These are phyloP conservation scores for Rhea americana DNA, from an alignment of 2,113 vertebrate species.

Conservation along the genomic window DNA sequence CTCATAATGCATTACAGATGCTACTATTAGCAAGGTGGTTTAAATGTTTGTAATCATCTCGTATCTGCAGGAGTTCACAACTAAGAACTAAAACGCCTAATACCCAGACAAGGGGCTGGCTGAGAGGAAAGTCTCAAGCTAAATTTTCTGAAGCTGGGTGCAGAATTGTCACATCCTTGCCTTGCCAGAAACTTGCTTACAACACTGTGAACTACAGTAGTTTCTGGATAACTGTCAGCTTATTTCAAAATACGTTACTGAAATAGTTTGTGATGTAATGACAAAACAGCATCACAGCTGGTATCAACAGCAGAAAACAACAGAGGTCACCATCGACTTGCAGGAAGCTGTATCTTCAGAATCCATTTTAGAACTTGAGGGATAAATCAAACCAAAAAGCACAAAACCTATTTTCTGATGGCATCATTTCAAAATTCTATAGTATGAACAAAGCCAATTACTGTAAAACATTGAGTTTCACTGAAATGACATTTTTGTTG, in stretches of 20 bases:
- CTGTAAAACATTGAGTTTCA: not conserved
- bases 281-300: not conserved
- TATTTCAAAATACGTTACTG: not conserved
- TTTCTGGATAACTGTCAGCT: not conserved
- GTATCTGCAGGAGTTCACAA: not conserved
- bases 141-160: not conserved
- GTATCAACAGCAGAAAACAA: constrained; percentile 18
- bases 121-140: not conserved
- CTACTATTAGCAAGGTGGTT: not conserved
- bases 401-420: not conserved
- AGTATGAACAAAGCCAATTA: not conserved
- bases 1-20: not conserved
- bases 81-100: not conserved
- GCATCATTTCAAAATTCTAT: not conserved
- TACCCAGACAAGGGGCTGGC: not conserved
- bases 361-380: not conserved
- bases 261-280: not conserved
- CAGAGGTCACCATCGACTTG: constrained; percentile 6
- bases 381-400: rapidly evolving
- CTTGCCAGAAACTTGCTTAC: not conserved
- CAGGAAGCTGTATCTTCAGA: not conserved
- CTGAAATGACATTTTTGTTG: not conserved
- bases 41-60: not conserved
- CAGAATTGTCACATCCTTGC: not conserved
- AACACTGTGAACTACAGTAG: rapidly evolving